phyloP scores from a whole-genome alignment of 2,888 invertebrate species.

The Arge pagana region DNA sequence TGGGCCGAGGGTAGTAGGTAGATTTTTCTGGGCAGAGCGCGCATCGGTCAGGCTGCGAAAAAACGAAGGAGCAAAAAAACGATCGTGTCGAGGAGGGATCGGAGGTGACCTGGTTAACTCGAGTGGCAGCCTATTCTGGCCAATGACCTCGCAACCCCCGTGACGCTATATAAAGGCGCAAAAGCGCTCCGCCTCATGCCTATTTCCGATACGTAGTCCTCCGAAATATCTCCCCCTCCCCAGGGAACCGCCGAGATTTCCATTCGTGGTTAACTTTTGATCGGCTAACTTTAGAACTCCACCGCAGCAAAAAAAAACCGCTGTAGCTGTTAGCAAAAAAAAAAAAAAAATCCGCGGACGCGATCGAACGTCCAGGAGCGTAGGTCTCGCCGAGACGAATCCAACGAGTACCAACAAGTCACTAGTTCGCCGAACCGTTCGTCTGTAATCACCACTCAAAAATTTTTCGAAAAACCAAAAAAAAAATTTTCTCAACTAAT shows the following conservation, averaged over 20 bases:
- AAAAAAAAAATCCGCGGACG: neutral
- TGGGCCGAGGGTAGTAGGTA: too few species aligned
- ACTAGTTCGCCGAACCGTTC: too few species aligned
- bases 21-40: too few species aligned
- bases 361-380: neutral
- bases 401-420: too few species aligned
- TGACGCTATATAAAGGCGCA: slow-evolving; percentile 39
- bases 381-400: too few species aligned
- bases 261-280: neutral
- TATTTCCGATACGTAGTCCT: neutral
- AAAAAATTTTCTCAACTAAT: too few species aligned
- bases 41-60: slow-evolving; percentile 29
- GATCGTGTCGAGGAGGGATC: slow-evolving; percentile 18
- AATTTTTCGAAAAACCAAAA: neutral
- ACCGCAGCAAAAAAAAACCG: neutral
- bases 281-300: neutral
- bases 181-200: slow-evolving; percentile 6
- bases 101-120: slow-evolving; percentile 54
- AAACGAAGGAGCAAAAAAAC: slow-evolving; percentile 22
- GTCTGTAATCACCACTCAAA: too few species aligned
- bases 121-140: slow-evolving; percentile 53
- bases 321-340: neutral
- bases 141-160: slow-evolving; percentile 56
- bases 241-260: neutral
- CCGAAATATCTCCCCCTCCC: slow-evolving; percentile 29